Conservation (phyloP, 2,113 vertebrate species). For the Suncus etruscus region DNA sequence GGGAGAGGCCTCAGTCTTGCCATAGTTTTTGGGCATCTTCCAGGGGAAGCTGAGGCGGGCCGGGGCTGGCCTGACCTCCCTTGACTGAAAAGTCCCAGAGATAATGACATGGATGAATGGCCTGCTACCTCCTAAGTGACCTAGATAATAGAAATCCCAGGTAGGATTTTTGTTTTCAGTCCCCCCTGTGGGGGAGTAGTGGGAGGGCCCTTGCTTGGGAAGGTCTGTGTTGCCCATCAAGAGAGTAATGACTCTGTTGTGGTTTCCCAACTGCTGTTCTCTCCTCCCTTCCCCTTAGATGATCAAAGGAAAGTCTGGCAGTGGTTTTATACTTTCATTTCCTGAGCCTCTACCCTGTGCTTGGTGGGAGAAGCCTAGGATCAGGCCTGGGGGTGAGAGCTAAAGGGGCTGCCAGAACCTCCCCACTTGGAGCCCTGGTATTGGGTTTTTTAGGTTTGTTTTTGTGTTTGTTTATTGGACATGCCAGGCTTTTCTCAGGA, state of each 20-base stretch:
- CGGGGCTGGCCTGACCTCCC: neutral
- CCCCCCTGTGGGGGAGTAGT: constrained; percentile 6
- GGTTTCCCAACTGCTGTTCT: constrained; percentile 1
- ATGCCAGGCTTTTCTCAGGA: too few relatives aligned
- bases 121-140: neutral
- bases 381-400: neutral
- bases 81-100: neutral
- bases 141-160: constrained; percentile 25
- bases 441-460: neutral
- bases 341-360: neutral
- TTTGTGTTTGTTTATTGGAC: neutral
- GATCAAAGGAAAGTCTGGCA: neutral
- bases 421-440: too few relatives aligned
- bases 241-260: constrained; percentile 38
- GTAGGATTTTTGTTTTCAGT: neutral
- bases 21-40: neutral
- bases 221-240: neutral
- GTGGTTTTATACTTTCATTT: neutral
- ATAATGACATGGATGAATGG: neutral
- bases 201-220: neutral
- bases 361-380: neutral
- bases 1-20: neutral
- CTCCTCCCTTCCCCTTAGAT: neutral
- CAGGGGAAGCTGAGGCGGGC: neutral
- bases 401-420: too few relatives aligned